Evolutionary conservation across 1,140 invertebrate genomes (phyloP), one percentile per base, ranked within the genome.

Genomic region (Wasmannia auropunctata): DNA sequence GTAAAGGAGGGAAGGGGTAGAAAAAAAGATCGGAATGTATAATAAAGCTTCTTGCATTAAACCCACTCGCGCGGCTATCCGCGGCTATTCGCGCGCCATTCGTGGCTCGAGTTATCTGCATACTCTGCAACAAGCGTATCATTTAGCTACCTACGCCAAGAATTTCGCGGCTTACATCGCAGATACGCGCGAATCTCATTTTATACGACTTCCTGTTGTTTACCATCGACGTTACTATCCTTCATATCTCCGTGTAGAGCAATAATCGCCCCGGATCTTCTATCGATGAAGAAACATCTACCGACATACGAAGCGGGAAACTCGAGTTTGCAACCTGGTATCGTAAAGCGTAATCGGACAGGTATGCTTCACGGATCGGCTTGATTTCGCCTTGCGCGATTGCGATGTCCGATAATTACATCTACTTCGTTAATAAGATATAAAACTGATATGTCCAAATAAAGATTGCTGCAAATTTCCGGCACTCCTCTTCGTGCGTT

Each of bases 191-290:
- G 10, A 75, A 46, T 37, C 25, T 28, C 25, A 40, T 37, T 67
- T 60, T 40, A 75, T 83, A 87, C 70, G 80, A 90, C 75, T 90
- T 90, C 80, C 88, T 87, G 80, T 89, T 76, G 67, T 90, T n/a
- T 80, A 43, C 67, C 56, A 22, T 67, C 34, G 46, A 58, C 49
- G 80, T 87, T 90, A 80, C 2, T n/a, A 54, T 11, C 43, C 43
- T 46, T 46, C 43, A 22, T 25, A 81, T 62, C 37, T 60, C 56
- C 34, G 79, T 85, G 84, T 74, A 49, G n/a, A 40, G 5, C 28
- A 74, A 89, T 75, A 62, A 81, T 74, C 79, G 14, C 54, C 5
- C n/a, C 46, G 58, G 6, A 84, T 34, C 77, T 37, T 72, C 60
- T 25, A 80, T 81, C 87, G 67, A 87, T 69, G 67, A 90, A 85